Evolutionary conservation across 2,888 invertebrate genomes (phyloP).

Genomic region (Pherbina coryleti): DNA sequence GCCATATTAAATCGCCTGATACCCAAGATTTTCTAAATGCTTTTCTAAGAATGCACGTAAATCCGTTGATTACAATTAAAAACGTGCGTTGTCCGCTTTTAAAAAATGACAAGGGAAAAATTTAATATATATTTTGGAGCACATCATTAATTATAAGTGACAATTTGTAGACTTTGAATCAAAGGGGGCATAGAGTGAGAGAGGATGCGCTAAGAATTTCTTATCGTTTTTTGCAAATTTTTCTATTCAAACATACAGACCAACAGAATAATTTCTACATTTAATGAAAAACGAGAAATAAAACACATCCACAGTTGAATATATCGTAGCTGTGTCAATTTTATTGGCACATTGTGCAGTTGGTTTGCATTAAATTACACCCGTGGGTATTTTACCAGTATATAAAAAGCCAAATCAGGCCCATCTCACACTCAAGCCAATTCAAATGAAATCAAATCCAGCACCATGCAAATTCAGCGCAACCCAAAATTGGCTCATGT

Average conservation of each 20-base stretch:
- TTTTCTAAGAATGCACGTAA: too few species aligned
- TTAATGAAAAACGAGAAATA: background rate
- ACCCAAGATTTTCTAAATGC: too few species aligned
- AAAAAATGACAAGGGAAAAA: background rate
- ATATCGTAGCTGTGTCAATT: background rate
- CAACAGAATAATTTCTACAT: background rate
- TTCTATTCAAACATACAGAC: too few species aligned
- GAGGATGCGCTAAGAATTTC: too few species aligned
- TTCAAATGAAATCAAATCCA: background rate
- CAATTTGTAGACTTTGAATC: too few species aligned
- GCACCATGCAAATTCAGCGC: background rate
- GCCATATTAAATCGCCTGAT: background rate
- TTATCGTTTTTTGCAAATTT: too few species aligned
- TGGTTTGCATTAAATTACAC: background rate
- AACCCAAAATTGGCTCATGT: background rate
- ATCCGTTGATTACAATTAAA: background rate
- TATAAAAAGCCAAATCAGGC: background rate
- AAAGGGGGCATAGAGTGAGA: too few species aligned
- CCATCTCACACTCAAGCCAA: background rate
- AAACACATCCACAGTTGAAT: background rate
- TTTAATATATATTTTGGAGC: background rate
- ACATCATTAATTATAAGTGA: too few species aligned
- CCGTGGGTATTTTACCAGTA: background rate
- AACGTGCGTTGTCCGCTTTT: background rate
- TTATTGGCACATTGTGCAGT: background rate